Evolutionary conservation across 2,113 vertebrate species (phyloP).

Genomic region (Ceyx margarethae): DNA sequence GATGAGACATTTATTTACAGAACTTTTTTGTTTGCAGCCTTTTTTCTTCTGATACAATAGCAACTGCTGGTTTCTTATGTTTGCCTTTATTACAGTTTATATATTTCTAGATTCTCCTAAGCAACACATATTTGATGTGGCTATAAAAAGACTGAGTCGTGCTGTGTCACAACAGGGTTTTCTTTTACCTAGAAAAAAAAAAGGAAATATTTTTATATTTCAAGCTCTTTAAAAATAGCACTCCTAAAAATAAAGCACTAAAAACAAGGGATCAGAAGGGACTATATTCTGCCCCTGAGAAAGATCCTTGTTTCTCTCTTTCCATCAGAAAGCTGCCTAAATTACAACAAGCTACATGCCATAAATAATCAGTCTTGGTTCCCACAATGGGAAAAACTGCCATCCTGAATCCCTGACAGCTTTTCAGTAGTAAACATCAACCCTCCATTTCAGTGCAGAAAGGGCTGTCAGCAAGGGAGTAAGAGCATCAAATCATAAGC

Average conservation of each 20-base stretch:
- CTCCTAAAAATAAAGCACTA: constrained; percentile 11
- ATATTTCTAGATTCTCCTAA: constrained; percentile 27
- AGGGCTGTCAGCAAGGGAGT: neutral
- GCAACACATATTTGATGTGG: constrained; percentile 24
- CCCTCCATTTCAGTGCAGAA: neutral
- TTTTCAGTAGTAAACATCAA: neutral
- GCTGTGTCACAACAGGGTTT: constrained; percentile 49
- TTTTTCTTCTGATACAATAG: neutral
- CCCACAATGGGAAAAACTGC: neutral
- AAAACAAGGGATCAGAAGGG: constrained; percentile 13
- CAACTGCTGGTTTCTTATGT: neutral
- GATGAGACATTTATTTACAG: neutral
- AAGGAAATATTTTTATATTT: constrained; percentile 35
- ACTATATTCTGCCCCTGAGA: neutral
- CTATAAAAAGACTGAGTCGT: constrained; percentile 49
- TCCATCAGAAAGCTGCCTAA: neutral
- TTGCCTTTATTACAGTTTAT: neutral
- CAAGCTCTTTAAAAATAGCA: constrained; percentile 22
- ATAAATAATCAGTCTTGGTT: neutral
- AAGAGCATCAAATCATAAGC: neutral
- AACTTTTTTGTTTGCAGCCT: neutral
- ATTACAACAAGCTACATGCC: neutral
- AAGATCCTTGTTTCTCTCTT: neutral
- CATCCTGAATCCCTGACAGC: neutral
- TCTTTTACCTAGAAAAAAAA: neutral